A percentile compares a stretch with the other conserved stretches of the same genome.
Evolutionary conservation across 2,888 invertebrate genomes (phyloP).

Genomic region (Cephus spinipes): DNA sequence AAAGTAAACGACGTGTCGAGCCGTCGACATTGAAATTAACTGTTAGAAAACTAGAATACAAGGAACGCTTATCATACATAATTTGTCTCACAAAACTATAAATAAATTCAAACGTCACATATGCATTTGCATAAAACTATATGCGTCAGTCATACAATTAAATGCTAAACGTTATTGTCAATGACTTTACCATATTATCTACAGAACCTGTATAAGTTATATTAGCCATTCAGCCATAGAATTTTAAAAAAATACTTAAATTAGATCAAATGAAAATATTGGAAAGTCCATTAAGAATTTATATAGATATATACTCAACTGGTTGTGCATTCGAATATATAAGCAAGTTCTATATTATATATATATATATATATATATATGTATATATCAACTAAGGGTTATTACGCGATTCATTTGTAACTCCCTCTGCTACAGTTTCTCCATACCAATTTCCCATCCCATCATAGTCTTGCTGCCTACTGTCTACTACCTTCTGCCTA

Average conservation of each 20-base stretch:
- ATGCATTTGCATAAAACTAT: background rate
- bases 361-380: background rate
- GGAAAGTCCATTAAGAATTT: conserved; percentile 51
- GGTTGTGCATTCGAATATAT: conserved; percentile 48
- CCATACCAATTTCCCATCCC: conserved; percentile 25
- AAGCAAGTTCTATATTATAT: conserved; percentile 46
- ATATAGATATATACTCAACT: conserved; percentile 38
- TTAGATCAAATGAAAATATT: conserved; percentile 48
- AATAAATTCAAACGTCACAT: background rate
- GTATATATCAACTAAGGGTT: conserved; percentile 32
- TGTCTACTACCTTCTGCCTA: conserved; percentile 3
- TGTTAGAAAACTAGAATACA: conserved; percentile 20
- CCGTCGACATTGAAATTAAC: conserved; percentile 35
- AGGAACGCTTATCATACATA: background rate
- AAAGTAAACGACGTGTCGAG: conserved; percentile 41
- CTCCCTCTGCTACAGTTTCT: conserved; percentile 31
- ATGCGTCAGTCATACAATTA: background rate
- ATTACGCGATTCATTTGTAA: conserved; percentile 64
- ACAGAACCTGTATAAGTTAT: background rate
- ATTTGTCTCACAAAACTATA: background rate
- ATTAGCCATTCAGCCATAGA: background rate
- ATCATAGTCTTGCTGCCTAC: conserved; percentile 13
- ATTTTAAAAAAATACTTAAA: background rate
- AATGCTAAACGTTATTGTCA: background rate
- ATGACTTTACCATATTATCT: background rate